phyloP scores from a whole-genome alignment of 2,113 vertebrate species.

The Prochilodus magdalenae region DNA sequence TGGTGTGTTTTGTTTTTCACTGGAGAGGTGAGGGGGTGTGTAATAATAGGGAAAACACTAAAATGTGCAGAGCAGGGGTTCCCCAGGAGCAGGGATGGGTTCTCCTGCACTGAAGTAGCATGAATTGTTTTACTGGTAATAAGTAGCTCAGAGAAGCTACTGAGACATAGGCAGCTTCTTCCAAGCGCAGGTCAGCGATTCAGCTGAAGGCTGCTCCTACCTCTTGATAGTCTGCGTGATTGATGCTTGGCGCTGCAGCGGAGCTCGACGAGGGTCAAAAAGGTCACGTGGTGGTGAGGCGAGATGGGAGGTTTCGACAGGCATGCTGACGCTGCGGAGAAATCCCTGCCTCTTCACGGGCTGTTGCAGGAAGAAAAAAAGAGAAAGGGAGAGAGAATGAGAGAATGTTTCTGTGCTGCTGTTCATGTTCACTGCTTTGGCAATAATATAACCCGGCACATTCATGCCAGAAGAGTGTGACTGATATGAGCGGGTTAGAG shows the following conservation, averaged over 20 bases:
- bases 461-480: background rate
- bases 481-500: background rate
- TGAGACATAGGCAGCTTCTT: background rate
- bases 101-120: background rate
- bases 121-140: background rate
- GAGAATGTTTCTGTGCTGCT: background rate
- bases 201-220: conserved; percentile 67
- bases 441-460: background rate
- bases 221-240: conserved; percentile 99
- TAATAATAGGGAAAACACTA: background rate
- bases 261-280: conserved; percentile 78
- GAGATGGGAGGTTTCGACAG: conserved; percentile 83
- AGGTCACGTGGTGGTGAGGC: conserved; percentile 81
- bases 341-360: conserved; percentile 86
- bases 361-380: conserved; percentile 62
- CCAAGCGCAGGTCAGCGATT: background rate
- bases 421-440: background rate
- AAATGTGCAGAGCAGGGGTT: background rate
- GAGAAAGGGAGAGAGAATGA: background rate
- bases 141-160: background rate
- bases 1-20: background rate
- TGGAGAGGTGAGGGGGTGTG: background rate
- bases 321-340: conserved; percentile 94
- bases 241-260: conserved; percentile 90
- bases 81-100: background rate